A percentile compares a stretch with the other conserved stretches of the same genome.
phyloP scores from a whole-genome alignment of 2,797 vertebrate genomes.

The Rhincodon typus region DNA sequence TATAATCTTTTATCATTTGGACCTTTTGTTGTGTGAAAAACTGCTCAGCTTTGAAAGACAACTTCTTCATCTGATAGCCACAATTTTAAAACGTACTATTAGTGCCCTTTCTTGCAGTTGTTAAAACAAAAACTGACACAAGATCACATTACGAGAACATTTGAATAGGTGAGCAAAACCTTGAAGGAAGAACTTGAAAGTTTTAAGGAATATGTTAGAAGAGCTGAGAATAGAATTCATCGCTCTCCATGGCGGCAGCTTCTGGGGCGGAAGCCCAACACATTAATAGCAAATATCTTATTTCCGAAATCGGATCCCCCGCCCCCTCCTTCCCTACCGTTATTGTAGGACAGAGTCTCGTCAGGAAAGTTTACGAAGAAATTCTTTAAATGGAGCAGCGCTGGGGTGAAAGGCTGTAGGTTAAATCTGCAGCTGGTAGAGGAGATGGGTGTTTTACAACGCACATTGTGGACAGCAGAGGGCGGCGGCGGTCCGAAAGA shows the following conservation, averaged over 20 bases:
- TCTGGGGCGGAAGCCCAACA: neutral
- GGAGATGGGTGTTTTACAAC: neutral
- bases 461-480: neutral
- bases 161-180: too few relatives aligned
- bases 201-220: neutral
- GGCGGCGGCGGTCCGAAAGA: neutral
- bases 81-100: too few relatives aligned
- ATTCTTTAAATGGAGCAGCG: neutral
- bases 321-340: too few relatives aligned
- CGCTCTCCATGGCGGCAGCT: neutral
- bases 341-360: neutral
- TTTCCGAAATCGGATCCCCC: neutral
- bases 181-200: neutral
- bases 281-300: neutral
- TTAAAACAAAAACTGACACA: too few relatives aligned
- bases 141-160: too few relatives aligned
- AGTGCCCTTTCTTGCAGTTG: too few relatives aligned
- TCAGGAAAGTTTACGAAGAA: neutral
- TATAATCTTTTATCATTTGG: too few relatives aligned
- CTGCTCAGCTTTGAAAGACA: too few relatives aligned
- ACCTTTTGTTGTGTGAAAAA: too few relatives aligned
- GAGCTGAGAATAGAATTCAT: neutral
- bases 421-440: too few relatives aligned
- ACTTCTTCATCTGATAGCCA: too few relatives aligned
- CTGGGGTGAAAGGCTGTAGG: too few relatives aligned